Percentiles rank a stretch among this genome's conserved stretches.
phyloP scores from a whole-genome alignment of 64 coral and sea anemone genomes.

The Montipora cactus region DNA sequence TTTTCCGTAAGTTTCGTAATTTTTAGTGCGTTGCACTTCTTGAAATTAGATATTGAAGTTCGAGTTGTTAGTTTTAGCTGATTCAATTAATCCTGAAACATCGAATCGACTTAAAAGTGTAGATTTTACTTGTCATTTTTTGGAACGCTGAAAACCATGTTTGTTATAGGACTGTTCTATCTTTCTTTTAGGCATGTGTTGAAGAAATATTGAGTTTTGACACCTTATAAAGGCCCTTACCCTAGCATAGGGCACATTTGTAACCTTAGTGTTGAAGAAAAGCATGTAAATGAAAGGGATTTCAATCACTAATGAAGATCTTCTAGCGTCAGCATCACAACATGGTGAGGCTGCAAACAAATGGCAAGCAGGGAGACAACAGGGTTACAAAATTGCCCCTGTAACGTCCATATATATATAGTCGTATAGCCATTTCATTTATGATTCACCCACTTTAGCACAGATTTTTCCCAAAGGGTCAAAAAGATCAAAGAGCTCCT shows the following conservation, averaged over 20 bases:
- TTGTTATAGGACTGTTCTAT: neutral
- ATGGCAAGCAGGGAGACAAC: too few relatives aligned
- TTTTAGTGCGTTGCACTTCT: constrained; percentile 19
- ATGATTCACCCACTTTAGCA: too few relatives aligned
- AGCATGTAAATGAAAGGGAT: too few relatives aligned
- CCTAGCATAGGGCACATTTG: too few relatives aligned
- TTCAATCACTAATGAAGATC: too few relatives aligned
- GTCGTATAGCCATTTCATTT: too few relatives aligned
- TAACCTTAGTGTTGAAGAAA: too few relatives aligned
- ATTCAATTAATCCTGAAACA: neutral
- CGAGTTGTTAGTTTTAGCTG: constrained; percentile 20
- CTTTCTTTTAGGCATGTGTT: neutral
- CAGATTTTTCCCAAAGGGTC: too few relatives aligned
- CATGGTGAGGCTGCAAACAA: too few relatives aligned
- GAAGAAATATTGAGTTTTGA: neutral
- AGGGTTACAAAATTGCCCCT: too few relatives aligned
- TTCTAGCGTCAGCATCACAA: neutral
- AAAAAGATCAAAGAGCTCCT: too few relatives aligned
- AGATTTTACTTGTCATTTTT: neutral
- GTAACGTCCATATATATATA: too few relatives aligned
- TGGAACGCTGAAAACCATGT: neutral
- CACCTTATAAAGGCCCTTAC: neutral
- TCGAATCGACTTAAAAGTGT: constrained; percentile 6
- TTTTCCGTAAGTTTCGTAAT: constrained; percentile 22
- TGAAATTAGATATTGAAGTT: constrained; percentile 43